Evolutionary conservation across 2,113 vertebrate species (phyloP), one percentile per base, ranked within the genome.

Genomic region (Cyprinodon brontotheroides): DNA sequence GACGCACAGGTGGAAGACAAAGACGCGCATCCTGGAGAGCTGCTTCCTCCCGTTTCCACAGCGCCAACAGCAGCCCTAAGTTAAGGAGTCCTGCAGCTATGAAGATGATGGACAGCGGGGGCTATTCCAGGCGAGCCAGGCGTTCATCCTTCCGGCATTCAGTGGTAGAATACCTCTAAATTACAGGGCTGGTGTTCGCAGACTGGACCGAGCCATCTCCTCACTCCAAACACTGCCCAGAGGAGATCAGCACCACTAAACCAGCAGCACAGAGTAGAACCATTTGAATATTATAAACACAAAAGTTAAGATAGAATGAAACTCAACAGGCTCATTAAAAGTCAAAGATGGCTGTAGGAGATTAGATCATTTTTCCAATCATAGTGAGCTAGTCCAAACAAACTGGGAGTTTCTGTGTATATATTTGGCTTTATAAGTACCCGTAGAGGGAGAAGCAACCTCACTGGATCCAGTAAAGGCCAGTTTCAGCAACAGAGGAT

Each of bases 1-100:
- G 85, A 97, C 82, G 88, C 96, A 97, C 68, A 97, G 90, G 89
- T 97, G 96, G 67, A 93, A 86, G 0, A 97, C 96, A 82, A 96
- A 96, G 66, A 95, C 91, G 14, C 96, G 95, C 95, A 96, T 97
- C 62, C 95, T 93, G 3, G 94, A 94, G 74, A 94, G 89, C 74
- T 86, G 93, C 59, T 94, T 94, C 15, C 92, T 86, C 4, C n/a
- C 91, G 85, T 76, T 79, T 93, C 65, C 87, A 92, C 5, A 97
- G 86, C 13, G 89, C 86, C 59, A 91, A 68, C 74, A 97, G 59
- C 20, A 97, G 91, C 65, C 95, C 89, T 11, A 88, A 87, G 41
- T 97, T 97, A 43, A 96, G 92, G 65, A 94, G 74, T 0, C 92
- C 92, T 41, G 96, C 95, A 0, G 90, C 89, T 75, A 94, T 65